Evolutionary conservation across 1,140 invertebrate species (phyloP).

Genomic region (Goniozus legneri): DNA sequence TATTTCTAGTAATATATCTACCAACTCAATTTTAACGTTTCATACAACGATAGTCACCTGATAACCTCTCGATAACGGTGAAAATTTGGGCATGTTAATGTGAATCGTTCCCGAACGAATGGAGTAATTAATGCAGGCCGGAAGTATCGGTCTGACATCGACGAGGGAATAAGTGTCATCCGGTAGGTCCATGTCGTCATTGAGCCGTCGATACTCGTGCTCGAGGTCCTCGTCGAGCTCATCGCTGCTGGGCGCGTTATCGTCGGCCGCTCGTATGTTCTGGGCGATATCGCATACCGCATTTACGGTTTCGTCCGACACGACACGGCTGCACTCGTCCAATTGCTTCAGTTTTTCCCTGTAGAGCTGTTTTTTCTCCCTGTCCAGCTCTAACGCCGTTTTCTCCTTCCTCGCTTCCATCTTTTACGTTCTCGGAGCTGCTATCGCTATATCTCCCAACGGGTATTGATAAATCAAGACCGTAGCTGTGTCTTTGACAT

Average conservation of each 20-base stretch:
- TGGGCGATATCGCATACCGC: conserved; percentile 18
- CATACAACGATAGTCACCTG: too few species aligned
- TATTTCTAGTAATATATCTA: too few species aligned
- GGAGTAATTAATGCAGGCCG: conserved; percentile 31
- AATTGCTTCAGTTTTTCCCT: conserved; percentile 21
- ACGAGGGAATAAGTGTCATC: conserved; percentile 40
- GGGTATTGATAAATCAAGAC: too few species aligned
- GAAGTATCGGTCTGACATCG: conserved; percentile 32
- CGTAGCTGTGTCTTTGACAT: too few species aligned
- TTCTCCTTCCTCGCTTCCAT: background rate
- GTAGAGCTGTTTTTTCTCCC: conserved; percentile 1
- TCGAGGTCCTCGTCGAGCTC: conserved; percentile 35
- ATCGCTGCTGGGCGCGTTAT: conserved; percentile 26
- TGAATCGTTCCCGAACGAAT: conserved; percentile 37
- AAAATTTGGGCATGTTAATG: conserved; percentile 36
- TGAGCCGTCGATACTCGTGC: conserved; percentile 33
- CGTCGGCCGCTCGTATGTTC: conserved; percentile 12
- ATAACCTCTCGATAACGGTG: conserved; percentile 41
- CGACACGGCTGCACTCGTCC: conserved; percentile 24
- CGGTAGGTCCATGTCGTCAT: conserved; percentile 28
- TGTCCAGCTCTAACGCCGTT: background rate
- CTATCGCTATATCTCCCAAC: too few species aligned
- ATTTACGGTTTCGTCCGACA: conserved; percentile 25
- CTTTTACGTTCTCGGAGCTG: background rate
- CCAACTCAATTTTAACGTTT: too few species aligned